phyloP scores from a whole-genome alignment of 1,140 invertebrate genomes.

The Orius insidiosus region DNA sequence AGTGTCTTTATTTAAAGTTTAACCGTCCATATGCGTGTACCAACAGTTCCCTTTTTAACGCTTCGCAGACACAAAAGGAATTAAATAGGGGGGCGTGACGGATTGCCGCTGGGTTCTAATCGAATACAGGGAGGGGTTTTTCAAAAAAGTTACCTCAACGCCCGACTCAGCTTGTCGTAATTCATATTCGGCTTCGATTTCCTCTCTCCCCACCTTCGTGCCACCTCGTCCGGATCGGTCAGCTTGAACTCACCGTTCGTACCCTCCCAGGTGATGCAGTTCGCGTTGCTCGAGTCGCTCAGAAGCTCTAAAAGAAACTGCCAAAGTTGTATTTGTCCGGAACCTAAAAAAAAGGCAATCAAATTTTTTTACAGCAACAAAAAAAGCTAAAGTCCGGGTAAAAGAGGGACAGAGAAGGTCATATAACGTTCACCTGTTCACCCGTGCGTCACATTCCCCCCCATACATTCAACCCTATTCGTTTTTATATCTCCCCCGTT shows the following conservation, averaged over 20 bases:
- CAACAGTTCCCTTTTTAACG: background rate
- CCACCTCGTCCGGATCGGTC: constrained; percentile 94
- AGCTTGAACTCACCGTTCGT: constrained; percentile 94
- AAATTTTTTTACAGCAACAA: constrained; percentile 5
- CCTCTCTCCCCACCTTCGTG: constrained; percentile 84
- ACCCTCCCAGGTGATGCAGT: constrained; percentile 90
- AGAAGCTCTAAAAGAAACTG: constrained; percentile 94
- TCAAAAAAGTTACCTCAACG: constrained; percentile 56
- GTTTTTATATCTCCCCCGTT: background rate
- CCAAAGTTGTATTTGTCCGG: constrained; percentile 97
- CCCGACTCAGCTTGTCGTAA: constrained; percentile 95
- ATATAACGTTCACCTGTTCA: background rate
- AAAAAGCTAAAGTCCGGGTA: background rate
- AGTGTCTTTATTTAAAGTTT: no score
- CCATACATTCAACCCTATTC: background rate
- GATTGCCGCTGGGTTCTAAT: no score
- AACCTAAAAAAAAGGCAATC: constrained; percentile 38
- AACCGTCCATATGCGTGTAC: no score
- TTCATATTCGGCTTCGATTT: constrained; percentile 99
- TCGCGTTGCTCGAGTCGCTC: constrained; percentile 78
- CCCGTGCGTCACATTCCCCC: constrained; percentile 6
- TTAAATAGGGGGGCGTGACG: background rate
- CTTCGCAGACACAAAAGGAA: background rate
- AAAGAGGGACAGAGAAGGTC: background rate
- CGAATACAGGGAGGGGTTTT: background rate